Conservation (phyloP, 2,797 vertebrate species). For the Sebastes nivosus region DNA sequence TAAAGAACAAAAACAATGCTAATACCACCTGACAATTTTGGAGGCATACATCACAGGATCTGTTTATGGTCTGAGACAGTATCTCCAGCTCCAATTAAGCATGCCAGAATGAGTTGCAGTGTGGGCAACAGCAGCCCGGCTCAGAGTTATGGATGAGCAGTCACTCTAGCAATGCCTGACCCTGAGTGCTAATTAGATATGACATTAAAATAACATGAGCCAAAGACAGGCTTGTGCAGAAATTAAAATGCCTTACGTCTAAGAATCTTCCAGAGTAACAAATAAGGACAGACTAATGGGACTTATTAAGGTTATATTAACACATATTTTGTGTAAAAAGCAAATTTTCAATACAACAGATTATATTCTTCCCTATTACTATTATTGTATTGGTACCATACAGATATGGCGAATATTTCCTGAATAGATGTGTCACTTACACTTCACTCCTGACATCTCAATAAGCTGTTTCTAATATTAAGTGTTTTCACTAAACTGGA, state of each 20-base stretch:
- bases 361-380: conserved; percentile 11
- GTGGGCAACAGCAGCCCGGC: conserved; percentile 72
- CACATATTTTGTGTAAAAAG: conserved; percentile 12
- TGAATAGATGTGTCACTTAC: not conserved
- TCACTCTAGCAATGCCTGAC: conserved; percentile 78
- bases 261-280: conserved; percentile 55
- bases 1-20: conserved; percentile 80
- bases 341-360: conserved; percentile 15
- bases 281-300: conserved; percentile 60
- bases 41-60: conserved; percentile 77
- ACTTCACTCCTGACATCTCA: conserved; percentile 16
- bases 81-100: conserved; percentile 82
- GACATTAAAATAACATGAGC: conserved; percentile 81
- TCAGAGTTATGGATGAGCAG: conserved; percentile 82
- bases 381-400: conserved; percentile 3
- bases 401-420: not conserved
- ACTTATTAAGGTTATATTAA: conserved; percentile 48
- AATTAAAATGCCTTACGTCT: conserved; percentile 72
- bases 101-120: conserved; percentile 80
- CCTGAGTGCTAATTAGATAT: conserved; percentile 81
- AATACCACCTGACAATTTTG: conserved; percentile 80
- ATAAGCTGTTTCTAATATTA: not conserved
- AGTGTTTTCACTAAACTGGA: not conserved
- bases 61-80: conserved; percentile 79
- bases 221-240: conserved; percentile 66